Percentiles rank a stretch among this genome's conserved stretches.
phyloP scores from a whole-genome alignment of 1,140 invertebrate species.

The Homalodisca vitripennis region DNA sequence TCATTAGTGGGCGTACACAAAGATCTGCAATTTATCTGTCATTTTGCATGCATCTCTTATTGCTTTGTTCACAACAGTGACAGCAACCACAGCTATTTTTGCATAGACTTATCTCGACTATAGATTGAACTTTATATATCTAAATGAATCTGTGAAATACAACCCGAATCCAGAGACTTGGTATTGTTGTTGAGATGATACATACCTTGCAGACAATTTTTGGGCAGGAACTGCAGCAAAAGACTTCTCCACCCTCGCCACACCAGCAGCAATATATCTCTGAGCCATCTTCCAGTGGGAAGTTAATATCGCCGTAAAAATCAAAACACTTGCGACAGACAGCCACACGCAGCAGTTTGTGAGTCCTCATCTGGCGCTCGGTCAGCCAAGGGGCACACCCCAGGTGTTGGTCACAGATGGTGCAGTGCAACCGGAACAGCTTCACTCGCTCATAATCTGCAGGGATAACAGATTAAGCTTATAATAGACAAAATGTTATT shows the following conservation, averaged over 20 bases:
- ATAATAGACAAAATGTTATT: too few species aligned
- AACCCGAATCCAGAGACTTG: too few species aligned
- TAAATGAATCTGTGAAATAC: too few species aligned
- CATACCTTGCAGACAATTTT: slow-evolving; percentile 52
- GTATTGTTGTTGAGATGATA: too few species aligned
- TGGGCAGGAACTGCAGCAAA: slow-evolving; percentile 53
- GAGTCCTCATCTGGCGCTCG: background rate
- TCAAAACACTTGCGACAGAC: slow-evolving; percentile 49
- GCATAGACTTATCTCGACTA: too few species aligned
- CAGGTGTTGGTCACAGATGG: slow-evolving; percentile 17
- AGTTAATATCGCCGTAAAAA: slow-evolving; percentile 52
- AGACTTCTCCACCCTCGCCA: slow-evolving; percentile 54
- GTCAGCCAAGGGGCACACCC: background rate
- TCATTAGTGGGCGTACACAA: too few species aligned
- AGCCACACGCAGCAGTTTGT: slow-evolving; percentile 8
- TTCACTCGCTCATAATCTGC: slow-evolving; percentile 8
- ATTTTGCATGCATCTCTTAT: too few species aligned
- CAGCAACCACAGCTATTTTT: too few species aligned
- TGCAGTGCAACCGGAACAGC: slow-evolving; percentile 23
- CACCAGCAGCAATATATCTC: slow-evolving; percentile 59
- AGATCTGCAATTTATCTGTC: too few species aligned
- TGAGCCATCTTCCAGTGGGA: slow-evolving; percentile 49
- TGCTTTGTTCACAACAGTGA: too few species aligned
- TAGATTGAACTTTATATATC: too few species aligned
- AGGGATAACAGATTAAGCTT: background rate